Evolutionary conservation across 2,797 vertebrate genomes (phyloP).

Genomic region (Neosalanx taihuensis): DNA sequence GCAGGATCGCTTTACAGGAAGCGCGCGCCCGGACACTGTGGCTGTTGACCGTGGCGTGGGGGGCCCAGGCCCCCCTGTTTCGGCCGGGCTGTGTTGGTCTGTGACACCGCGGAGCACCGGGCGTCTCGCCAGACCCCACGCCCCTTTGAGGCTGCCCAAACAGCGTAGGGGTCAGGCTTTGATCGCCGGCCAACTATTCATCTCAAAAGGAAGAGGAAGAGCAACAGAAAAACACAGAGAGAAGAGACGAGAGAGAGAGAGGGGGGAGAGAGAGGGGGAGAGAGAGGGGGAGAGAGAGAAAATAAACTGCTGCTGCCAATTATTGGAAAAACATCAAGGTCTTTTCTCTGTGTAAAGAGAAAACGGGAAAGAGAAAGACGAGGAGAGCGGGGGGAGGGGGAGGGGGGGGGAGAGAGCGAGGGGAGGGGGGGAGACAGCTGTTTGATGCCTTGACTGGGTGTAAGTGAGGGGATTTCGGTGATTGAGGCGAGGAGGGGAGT

Average conservation of each 20-base stretch:
- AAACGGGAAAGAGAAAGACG: slow-evolving; percentile 20
- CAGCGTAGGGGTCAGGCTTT: slow-evolving; percentile 83
- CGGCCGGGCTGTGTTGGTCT: slow-evolving; percentile 77
- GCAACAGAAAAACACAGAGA: slow-evolving; percentile 39
- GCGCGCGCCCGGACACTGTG: slow-evolving; percentile 71
- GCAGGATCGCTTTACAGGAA: slow-evolving; percentile 67
- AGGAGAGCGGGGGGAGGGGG: slow-evolving; percentile 25
- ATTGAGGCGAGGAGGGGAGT: slow-evolving; percentile 38
- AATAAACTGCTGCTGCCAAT: slow-evolving; percentile 88
- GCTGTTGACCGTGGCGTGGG: slow-evolving; percentile 76
- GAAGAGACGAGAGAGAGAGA: slow-evolving; percentile 4
- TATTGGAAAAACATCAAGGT: slow-evolving; percentile 92
- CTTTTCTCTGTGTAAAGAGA: slow-evolving; percentile 61
- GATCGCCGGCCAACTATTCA: slow-evolving; percentile 93
- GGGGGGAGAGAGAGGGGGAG: slow-evolving; percentile 22
- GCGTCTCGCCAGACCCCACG: slow-evolving; percentile 79
- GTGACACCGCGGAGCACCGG: slow-evolving; percentile 67
- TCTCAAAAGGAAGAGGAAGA: slow-evolving; percentile 85
- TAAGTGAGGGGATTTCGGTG: slow-evolving; percentile 53
- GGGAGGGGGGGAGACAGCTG: slow-evolving; percentile 38
- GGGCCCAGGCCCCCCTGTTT: slow-evolving; percentile 63
- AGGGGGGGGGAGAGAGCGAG: slow-evolving; percentile 24
- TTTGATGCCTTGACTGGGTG: slow-evolving; percentile 59
- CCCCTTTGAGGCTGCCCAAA: slow-evolving; percentile 85
- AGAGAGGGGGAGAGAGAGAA: slow-evolving; percentile 47